Evolutionary conservation across 2,113 vertebrate genomes (phyloP).

Genomic region (Rhodinocichla rosea): DNA sequence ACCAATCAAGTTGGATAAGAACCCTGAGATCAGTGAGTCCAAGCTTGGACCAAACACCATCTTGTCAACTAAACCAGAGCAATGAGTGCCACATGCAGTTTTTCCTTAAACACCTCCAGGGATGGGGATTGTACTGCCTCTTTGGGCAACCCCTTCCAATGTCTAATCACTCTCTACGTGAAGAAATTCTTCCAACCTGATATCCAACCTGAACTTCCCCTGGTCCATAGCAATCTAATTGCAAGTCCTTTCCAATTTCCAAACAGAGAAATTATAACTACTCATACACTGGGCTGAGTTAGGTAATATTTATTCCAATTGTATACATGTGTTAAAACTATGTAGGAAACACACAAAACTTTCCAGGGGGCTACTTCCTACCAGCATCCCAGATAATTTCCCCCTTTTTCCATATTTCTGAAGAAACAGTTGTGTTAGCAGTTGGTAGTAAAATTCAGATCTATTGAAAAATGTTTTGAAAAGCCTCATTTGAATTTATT

Average conservation of each 20-base stretch:
- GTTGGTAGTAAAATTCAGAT: background rate
- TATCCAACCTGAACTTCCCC: background rate
- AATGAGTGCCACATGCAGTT: background rate
- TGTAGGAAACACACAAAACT: background rate
- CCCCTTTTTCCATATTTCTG: background rate
- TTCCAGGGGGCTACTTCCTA: background rate
- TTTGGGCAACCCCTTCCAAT: background rate
- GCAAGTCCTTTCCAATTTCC: background rate
- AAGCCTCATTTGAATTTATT: background rate
- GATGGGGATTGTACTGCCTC: background rate
- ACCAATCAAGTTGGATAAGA: background rate
- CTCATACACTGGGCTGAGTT: background rate
- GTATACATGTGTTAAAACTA: background rate
- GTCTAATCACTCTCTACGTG: background rate
- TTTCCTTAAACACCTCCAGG: background rate
- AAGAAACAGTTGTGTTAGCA: background rate
- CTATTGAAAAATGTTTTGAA: background rate
- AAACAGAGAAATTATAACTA: background rate
- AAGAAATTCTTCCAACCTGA: background rate
- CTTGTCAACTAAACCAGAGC: background rate
- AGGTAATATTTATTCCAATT: background rate
- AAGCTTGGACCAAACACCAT: background rate
- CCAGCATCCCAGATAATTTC: background rate
- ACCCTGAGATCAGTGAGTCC: accelerated
- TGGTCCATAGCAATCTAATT: background rate